Conservation (phyloP, 2,797 vertebrate species). For the Xiphorhynchus erythropygius region DNA sequence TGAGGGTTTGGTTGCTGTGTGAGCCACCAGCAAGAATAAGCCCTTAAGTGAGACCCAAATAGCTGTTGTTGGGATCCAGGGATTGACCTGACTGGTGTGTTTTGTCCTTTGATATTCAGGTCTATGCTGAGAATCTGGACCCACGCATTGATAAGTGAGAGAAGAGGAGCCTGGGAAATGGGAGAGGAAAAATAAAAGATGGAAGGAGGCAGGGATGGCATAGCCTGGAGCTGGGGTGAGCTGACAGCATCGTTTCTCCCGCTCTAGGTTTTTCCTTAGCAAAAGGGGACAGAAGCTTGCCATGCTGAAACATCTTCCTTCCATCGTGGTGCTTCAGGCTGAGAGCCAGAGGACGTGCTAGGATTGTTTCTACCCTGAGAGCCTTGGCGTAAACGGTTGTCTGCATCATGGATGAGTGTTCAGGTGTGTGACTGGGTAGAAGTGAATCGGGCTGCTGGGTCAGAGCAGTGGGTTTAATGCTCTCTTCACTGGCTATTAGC, state of each 20-base stretch:
- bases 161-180: background rate
- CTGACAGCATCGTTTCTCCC: background rate
- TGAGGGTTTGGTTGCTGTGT: background rate
- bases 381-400: background rate
- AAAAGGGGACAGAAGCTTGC: background rate
- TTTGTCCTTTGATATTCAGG: background rate
- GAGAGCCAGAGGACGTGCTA: background rate
- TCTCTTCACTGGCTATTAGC: constrained; percentile 1
- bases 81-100: background rate
- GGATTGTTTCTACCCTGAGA: background rate
- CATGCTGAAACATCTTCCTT: background rate
- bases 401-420: background rate
- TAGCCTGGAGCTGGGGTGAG: background rate
- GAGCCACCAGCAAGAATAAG: background rate
- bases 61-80: background rate
- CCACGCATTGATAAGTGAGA: background rate
- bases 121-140: background rate
- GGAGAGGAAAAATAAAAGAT: background rate
- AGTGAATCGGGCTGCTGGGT: background rate
- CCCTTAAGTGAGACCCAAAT: background rate
- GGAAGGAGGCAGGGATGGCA: background rate
- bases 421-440: background rate
- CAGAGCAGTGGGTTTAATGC: background rate
- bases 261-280: background rate
- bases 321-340: background rate